Base-by-base conservation (phyloP, 1,140 invertebrate species). In the Samia ricini region DNA sequence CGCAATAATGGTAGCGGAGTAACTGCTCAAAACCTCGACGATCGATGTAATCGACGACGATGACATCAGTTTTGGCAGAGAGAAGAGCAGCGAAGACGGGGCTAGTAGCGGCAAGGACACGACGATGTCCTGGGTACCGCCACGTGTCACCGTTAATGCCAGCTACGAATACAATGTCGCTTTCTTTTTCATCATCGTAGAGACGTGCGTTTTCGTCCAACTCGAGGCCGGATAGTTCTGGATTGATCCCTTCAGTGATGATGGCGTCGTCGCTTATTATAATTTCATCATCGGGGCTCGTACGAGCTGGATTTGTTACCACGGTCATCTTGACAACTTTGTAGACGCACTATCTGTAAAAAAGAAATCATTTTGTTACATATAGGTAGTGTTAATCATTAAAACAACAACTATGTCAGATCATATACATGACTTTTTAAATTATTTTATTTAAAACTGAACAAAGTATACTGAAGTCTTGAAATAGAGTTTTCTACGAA, bases 21-120 rank as follows among this genome's bases (percentile, higher is more conserved):
- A 95, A 85, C 74, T 94, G 91, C 74, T 95, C 93, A 71, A 95
- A 95, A 7, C 94, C 94, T 61, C 94, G 81, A 42, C 93, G 93
- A 50, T 95, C 93, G 3, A 95, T 89, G 72, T 95, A 92, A 58
- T 92, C 86, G 18, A 95, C 63, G 59, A 81, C 72, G 69, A 90
- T 78, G 66, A 91, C 69, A 78, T 87, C 91, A 19, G 91, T 83
- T 19, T 92, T 92, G 49, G 90, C 91, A 18, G 78, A 66, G 4
- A 90, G 75, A 21, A 90, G 66, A 6, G 88, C 77, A 0, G 84
- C 85, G 64, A 88, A 90, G 0, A 90, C 84, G 2, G 88, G 88
- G 62, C 94, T 93, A 4, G 93, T 92, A 68, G 93, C 94, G 52
- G 92, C 91, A 20, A 95, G 85, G 1, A 95, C 91, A 33, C 92